A percentile compares a stretch with the other conserved stretches of the same genome.
These are phyloP conservation scores for Alosa sapidissima DNA, from an alignment of 2,797 vertebrate species.

Conservation along the genomic window DNA sequence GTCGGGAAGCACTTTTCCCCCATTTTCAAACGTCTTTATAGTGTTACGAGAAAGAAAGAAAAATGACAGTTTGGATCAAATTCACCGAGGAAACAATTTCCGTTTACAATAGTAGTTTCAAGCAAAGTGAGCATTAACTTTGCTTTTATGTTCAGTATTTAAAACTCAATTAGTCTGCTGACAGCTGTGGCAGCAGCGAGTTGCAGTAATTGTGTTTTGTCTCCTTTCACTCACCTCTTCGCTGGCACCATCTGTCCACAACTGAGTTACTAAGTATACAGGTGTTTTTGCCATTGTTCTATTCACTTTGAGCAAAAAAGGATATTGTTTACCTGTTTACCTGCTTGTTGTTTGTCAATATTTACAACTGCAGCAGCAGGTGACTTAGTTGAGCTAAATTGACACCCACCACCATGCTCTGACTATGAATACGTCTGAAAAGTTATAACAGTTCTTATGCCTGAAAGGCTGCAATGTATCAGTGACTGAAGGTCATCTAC, in stretches of 20 bases:
- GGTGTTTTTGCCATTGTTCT: background rate
- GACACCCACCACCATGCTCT: background rate
- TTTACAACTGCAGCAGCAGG: background rate
- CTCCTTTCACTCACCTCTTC: slow-evolving; percentile 3
- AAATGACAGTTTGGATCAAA: background rate
- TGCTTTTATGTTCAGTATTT: background rate
- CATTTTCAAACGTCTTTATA: background rate
- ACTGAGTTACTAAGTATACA: background rate
- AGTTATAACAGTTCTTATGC: too few species aligned
- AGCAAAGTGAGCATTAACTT: slow-evolving; percentile 1
- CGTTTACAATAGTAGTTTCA: background rate
- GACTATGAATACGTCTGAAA: background rate
- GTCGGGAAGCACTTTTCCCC: background rate
- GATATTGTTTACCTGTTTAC: background rate
- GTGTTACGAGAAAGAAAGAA: background rate
- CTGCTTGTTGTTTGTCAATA: background rate
- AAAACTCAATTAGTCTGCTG: slow-evolving; percentile 9
- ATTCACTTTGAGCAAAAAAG: background rate
- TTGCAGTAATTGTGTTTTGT: background rate
- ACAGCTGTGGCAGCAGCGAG: slow-evolving; percentile 3
- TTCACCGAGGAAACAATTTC: slow-evolving; percentile 4
- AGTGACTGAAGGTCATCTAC: background rate
- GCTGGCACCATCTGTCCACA: background rate
- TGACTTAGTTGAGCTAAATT: background rate
- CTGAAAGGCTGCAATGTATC: background rate